These are phyloP conservation scores for Centropyge bicolor DNA, from an alignment of 2,797 vertebrate genomes.

Conservation along the genomic window DNA sequence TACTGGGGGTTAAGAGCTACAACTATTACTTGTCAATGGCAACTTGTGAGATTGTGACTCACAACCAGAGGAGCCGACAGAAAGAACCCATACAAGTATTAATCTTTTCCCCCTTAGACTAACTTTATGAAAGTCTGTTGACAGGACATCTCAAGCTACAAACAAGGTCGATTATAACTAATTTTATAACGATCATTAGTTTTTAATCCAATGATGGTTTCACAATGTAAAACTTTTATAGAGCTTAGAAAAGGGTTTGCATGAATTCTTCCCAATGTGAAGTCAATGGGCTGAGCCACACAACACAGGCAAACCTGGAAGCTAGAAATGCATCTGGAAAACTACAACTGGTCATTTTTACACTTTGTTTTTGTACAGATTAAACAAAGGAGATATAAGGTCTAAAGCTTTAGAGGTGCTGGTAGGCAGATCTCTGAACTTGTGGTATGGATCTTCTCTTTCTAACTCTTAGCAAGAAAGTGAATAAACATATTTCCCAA, in stretches of 20 bases:
- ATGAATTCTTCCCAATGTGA: not conserved
- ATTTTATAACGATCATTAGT: no score
- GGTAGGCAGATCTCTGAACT: not conserved
- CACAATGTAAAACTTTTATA: no score
- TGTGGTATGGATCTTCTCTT: not conserved
- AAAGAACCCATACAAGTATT: no score
- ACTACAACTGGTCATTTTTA: not conserved
- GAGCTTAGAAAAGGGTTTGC: not conserved
- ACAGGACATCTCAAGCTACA: no score
- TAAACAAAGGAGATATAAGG: not conserved
- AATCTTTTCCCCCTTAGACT: not conserved
- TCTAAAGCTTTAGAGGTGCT: not conserved
- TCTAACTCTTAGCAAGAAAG: not conserved
- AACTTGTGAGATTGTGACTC: no score
- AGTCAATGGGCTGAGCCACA: not conserved
- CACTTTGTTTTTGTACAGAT: not conserved
- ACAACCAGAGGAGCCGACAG: no score
- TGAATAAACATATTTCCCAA: not conserved
- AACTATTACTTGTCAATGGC: no score
- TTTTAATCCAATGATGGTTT: no score
- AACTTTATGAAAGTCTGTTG: no score
- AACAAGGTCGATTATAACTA: no score
- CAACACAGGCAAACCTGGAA: not conserved
- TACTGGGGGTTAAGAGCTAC: no score
- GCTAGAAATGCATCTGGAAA: not conserved